Evolutionary conservation across 2,797 vertebrate genomes (phyloP).

Genomic region (Enteromius argenteus): DNA sequence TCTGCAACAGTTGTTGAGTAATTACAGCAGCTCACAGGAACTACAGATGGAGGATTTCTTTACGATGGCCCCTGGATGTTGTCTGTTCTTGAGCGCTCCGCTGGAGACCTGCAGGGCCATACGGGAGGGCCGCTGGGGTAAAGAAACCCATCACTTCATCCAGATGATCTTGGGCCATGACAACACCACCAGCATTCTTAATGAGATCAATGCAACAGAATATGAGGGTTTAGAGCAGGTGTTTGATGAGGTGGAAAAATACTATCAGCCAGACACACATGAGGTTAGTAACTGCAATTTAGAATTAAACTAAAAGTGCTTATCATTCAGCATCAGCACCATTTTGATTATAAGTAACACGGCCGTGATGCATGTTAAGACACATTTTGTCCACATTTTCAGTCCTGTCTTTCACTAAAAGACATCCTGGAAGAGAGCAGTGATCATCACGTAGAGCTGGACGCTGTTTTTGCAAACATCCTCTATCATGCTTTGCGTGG

Average conservation of each 20-base stretch:
- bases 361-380: background rate
- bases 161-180: constrained; percentile 58
- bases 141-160: constrained; percentile 68
- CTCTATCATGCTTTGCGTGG: constrained; percentile 77
- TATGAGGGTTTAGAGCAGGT: constrained; percentile 61
- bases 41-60: constrained; percentile 69
- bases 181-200: background rate
- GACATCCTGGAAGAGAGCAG: constrained; percentile 74
- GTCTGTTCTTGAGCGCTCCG: constrained; percentile 74
- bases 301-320: background rate
- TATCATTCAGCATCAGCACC: background rate
- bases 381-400: background rate
- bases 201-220: background rate
- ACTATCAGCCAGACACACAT: constrained; percentile 66
- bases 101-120: constrained; percentile 64
- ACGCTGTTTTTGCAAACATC: constrained; percentile 73
- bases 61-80: constrained; percentile 65
- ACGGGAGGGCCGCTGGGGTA: constrained; percentile 67
- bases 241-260: constrained; percentile 63
- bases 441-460: constrained; percentile 50
- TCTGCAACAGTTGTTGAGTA: constrained; percentile 71
- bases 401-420: constrained; percentile 76
- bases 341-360: background rate
- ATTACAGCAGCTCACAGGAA: constrained; percentile 50
- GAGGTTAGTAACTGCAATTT: constrained; percentile 17